Base-by-base conservation (phyloP, 2,797 vertebrate species). In the Sarcoramphus papa region DNA sequence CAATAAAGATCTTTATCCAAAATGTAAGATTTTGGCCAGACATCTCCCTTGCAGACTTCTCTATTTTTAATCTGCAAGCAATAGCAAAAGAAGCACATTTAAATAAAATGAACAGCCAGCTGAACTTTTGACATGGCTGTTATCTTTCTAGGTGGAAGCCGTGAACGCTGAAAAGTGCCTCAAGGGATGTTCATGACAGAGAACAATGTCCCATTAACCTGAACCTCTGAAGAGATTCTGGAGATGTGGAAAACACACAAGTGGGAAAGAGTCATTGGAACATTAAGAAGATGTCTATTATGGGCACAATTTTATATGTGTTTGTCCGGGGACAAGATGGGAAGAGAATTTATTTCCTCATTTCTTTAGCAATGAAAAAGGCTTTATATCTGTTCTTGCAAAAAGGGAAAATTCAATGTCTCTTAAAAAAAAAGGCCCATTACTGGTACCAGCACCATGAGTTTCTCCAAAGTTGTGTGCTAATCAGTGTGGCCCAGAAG, bases 1-100 rank as follows among this genome's bases (percentile, higher is more conserved):
- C 70, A 96, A 95, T 95, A 96, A 94, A 92, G 90, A 95, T 95
- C 67, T 95, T 84, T 95, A 95, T 94, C 96, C 94, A 90, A 95
- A 96, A 95, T 85, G 76, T 18, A 92, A 92, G 85, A 67, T 92
- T 97, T 96, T 95, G 96, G 96, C 0, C 51, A 95, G 90, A 90
- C 91, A 70, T 94, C 77, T 95, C 83, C 70, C 60, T 92, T 83
- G 67, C 65, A 95, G 93, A 93, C 68, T 72, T 80, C 80, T 84
- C 90, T 93, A 87, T 93, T 93, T 96, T 93, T 90, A 95, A 95
- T 95, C 88, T 76, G 57, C 83, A 86, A 90, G 90, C 90, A 86
- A 76, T 48, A 95, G 91, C 76, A 69, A 79, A 93, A 94, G 85
- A n/a, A 86, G 43, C 13, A 69, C 85, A 95, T 95, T 96, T 92